Percentiles rank a stretch among this genome's conserved stretches.
Evolutionary conservation across 2,888 invertebrate species (phyloP).

Genomic region (Cryptophagus acutangulus): DNA sequence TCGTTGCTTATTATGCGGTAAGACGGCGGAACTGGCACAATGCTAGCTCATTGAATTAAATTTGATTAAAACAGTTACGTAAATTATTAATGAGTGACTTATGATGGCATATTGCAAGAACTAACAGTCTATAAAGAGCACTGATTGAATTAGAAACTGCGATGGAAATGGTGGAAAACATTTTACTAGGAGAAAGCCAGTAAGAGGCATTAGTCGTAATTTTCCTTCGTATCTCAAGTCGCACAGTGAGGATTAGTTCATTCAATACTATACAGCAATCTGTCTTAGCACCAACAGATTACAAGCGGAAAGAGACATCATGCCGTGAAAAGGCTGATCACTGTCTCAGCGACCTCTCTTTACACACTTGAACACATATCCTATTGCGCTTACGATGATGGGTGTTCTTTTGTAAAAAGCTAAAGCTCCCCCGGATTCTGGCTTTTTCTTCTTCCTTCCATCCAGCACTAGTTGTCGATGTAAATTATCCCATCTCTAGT

Average conservation of each 20-base stretch:
- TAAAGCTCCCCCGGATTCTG: too few relatives aligned
- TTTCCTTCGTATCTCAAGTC: conserved; percentile 41
- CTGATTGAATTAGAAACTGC: neutral
- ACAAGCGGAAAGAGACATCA: conserved; percentile 40
- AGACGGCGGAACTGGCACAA: neutral
- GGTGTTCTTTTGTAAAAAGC: conserved; percentile 16
- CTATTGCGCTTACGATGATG: conserved; percentile 6
- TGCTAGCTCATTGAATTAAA: conserved; percentile 4
- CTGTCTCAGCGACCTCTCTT: conserved; percentile 23
- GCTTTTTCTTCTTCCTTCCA: conserved; percentile 11
- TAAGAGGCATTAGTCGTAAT: conserved; percentile 37
- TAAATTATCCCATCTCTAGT: conserved; percentile 24
- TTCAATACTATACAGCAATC: conserved; percentile 44
- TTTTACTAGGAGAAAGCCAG: too few relatives aligned
- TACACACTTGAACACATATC: neutral
- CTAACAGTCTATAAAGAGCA: neutral
- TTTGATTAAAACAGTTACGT: conserved; percentile 22
- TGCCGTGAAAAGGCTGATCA: conserved; percentile 34
- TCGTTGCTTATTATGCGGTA: too few relatives aligned
- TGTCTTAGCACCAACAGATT: conserved; percentile 44
- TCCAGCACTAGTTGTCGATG: conserved; percentile 18
- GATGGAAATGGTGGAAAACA: neutral
- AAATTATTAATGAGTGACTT: conserved; percentile 23
- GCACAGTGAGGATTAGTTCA: conserved; percentile 42
- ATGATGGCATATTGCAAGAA: conserved; percentile 14